Conservation (phyloP, 2,113 vertebrate species). For the Saguinus midas region DNA sequence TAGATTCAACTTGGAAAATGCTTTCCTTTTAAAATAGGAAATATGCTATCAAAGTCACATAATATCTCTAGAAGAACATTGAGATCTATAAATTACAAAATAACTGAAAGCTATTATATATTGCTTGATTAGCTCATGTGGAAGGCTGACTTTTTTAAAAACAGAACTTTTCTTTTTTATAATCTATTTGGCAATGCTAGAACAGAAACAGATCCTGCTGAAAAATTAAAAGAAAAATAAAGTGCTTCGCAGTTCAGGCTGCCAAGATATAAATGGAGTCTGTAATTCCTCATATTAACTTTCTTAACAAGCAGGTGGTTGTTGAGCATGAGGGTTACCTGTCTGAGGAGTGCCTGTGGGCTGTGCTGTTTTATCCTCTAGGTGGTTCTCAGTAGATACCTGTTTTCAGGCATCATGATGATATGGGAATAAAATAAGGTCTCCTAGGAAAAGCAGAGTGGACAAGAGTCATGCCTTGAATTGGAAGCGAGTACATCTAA, state of each 20-base stretch:
- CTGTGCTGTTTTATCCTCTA: not conserved
- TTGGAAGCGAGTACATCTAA: not conserved
- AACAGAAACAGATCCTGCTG: not conserved
- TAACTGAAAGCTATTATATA: not conserved
- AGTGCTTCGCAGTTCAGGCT: not conserved
- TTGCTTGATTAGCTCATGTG: not conserved
- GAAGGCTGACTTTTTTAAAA: not conserved
- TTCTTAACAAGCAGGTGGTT: not conserved
- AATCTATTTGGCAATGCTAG: not conserved
- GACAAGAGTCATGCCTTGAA: not conserved
- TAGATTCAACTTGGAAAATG: not conserved
- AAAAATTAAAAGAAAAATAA: not conserved
- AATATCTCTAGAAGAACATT: not conserved
- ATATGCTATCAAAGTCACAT: not conserved
- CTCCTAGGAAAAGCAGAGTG: not conserved
- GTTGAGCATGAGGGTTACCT: accelerated
- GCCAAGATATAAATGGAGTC: not conserved
- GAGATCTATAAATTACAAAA: not conserved
- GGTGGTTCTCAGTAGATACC: not conserved
- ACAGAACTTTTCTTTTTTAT: not conserved
- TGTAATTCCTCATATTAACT: not conserved
- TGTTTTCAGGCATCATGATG: not conserved
- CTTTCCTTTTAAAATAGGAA: not conserved
- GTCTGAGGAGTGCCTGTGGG: not conserved
- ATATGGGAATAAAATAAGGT: not conserved